Percentiles rank a stretch among this genome's conserved stretches.
Conservation (phyloP, 2,113 vertebrate genomes). For the Cettia cetti region DNA sequence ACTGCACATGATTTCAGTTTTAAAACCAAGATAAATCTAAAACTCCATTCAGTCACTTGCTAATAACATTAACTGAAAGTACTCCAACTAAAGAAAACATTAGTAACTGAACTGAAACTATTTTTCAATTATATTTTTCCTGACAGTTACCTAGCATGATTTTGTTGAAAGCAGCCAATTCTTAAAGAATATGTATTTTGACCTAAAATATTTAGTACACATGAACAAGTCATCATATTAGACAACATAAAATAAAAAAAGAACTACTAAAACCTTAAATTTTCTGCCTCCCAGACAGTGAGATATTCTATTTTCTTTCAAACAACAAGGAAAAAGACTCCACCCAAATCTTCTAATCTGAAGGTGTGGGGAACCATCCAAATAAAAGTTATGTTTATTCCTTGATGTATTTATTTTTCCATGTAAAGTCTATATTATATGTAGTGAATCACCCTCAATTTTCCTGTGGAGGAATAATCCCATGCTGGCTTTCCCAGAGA, state of each 20-base stretch:
- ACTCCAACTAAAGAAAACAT: neutral
- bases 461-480: neutral
- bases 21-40: neutral
- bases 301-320: neutral
- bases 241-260: neutral
- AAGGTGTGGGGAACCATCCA: fast-evolving
- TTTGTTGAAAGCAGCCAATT: neutral
- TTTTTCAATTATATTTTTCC: neutral
- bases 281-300: neutral
- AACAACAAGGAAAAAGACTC: fast-evolving
- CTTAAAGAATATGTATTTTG: neutral
- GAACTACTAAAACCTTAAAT: neutral
- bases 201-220: neutral
- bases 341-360: neutral
- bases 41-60: neutral
- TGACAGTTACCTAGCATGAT: neutral
- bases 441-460: neutral
- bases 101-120: neutral
- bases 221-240: neutral
- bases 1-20: neutral
- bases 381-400: neutral
- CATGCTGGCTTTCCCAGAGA: neutral
- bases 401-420: neutral
- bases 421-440: neutral
- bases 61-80: neutral